Conservation (phyloP, 2,113 vertebrate genomes). For the Candoia aspera region DNA sequence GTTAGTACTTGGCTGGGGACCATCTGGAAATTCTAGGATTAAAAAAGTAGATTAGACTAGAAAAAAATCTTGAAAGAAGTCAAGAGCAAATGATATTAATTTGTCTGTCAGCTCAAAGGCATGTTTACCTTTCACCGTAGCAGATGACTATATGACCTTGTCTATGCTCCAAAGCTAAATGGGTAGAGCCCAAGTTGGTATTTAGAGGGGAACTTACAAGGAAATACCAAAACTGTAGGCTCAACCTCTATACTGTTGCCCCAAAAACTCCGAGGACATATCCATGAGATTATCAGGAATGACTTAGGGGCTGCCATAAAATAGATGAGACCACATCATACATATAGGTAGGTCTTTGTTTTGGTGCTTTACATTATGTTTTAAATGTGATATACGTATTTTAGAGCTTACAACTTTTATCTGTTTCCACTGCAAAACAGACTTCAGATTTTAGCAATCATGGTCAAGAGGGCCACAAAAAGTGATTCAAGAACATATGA, state of each 20-base stretch:
- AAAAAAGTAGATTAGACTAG: background rate
- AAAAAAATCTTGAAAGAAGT: background rate
- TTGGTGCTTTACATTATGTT: background rate
- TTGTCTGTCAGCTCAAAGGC: background rate
- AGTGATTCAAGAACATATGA: too few species aligned
- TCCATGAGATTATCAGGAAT: background rate
- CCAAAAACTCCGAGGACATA: background rate
- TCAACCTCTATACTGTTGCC: background rate
- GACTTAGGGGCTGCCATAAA: background rate
- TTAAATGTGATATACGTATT: background rate
- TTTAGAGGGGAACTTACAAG: background rate
- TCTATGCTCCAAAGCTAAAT: background rate
- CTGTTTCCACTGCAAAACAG: too few species aligned
- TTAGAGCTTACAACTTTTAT: too few species aligned
- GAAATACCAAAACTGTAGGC: background rate
- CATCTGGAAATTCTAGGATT: background rate
- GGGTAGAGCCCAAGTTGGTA: background rate
- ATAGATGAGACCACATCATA: background rate
- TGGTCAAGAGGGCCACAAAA: too few species aligned
- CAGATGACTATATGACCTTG: background rate
- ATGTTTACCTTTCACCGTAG: background rate
- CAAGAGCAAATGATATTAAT: background rate
- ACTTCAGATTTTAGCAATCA: too few species aligned
- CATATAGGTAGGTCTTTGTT: background rate
- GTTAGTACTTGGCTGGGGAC: background rate